A percentile compares a stretch with the other conserved stretches of the same genome.
Evolutionary conservation across 2,888 invertebrate species (phyloP).

Genomic region (Lagria hirta): DNA sequence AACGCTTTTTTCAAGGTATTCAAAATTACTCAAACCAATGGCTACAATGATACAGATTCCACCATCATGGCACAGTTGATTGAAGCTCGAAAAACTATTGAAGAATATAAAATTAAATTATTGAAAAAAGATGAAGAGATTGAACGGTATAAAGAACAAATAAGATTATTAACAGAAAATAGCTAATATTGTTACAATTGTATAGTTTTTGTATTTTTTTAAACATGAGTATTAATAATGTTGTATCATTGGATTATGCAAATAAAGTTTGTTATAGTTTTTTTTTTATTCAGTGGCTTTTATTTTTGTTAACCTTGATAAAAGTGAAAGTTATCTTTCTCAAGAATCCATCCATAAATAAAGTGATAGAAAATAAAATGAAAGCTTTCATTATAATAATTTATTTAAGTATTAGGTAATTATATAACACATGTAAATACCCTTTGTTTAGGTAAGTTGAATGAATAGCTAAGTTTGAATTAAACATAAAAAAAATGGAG

Average conservation of each 20-base stretch:
- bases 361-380: too few species aligned
- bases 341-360: too few species aligned
- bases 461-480: too few species aligned
- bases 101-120: constrained; percentile 49
- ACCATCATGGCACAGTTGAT: constrained; percentile 44
- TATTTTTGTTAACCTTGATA: too few species aligned
- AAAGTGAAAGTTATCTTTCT: too few species aligned
- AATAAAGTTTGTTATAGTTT: too few species aligned
- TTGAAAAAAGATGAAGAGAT: constrained; percentile 48
- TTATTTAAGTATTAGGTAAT: constrained; percentile 49
- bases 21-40: constrained; percentile 17
- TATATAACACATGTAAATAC: constrained; percentile 49
- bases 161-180: constrained; percentile 43
- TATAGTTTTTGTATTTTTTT: constrained; percentile 4
- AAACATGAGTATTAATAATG: constrained; percentile 5
- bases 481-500: too few species aligned
- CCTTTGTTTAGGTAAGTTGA: constrained; percentile 38
- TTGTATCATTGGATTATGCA: too few species aligned
- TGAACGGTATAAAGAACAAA: constrained; percentile 47
- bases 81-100: constrained; percentile 47
- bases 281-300: too few species aligned
- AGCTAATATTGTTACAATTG: constrained; percentile 31
- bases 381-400: constrained; percentile 43
- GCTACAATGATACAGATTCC: constrained; percentile 40
- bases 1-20: constrained; percentile 24